A percentile compares a stretch with the other conserved stretches of the same genome.
Evolutionary conservation across 2,888 invertebrate species (phyloP).

Genomic region (Oxyscelio sp.): DNA sequence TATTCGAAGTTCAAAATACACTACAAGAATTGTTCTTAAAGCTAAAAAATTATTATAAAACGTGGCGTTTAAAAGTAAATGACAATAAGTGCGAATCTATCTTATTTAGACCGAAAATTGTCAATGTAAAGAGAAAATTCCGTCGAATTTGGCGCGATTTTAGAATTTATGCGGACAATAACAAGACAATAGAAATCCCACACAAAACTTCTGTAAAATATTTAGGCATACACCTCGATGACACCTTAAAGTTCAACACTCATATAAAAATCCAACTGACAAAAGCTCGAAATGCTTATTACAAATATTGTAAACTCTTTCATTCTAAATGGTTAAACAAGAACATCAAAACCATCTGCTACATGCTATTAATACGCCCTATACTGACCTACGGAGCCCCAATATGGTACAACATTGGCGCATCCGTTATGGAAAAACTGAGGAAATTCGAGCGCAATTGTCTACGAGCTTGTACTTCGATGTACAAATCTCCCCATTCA

Average conservation of each 20-base stretch:
- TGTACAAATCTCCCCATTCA: constrained; percentile 8
- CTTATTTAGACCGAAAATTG: constrained; percentile 10
- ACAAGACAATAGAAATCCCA: background rate
- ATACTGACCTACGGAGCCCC: constrained; percentile 58
- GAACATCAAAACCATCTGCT: too few relatives aligned
- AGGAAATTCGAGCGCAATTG: constrained; percentile 42
- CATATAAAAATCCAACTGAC: background rate
- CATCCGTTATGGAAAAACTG: constrained; percentile 60
- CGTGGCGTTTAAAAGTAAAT: constrained; percentile 16
- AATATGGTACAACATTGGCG: constrained; percentile 58
- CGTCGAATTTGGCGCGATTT: background rate
- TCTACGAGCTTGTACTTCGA: background rate
- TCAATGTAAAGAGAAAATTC: background rate
- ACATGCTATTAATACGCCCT: constrained; percentile 12
- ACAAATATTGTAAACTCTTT: background rate
- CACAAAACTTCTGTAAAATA: background rate
- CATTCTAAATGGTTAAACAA: constrained; percentile 9
- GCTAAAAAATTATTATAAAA: background rate
- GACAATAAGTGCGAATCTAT: constrained; percentile 15
- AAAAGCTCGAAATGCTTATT: background rate
- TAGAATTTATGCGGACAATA: background rate
- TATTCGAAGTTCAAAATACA: background rate
- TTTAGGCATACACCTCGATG: background rate
- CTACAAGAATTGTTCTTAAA: constrained; percentile 2
- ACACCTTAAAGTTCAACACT: background rate